phyloP scores from a whole-genome alignment of 2,888 invertebrate species.

The Lepidonotus clava region DNA sequence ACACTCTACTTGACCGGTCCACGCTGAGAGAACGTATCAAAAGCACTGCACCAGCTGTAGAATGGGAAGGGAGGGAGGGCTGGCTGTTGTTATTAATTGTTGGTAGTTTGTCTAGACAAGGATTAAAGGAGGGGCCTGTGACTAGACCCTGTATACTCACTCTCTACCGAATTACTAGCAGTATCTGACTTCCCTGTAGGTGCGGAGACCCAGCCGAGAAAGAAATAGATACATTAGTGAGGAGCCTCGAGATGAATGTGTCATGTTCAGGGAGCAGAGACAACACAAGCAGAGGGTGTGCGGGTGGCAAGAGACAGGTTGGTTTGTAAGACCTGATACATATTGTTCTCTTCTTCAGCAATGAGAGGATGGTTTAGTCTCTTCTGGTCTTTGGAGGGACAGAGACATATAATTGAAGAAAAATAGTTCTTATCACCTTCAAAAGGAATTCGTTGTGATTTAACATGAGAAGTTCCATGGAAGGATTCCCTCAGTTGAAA shows the following conservation, averaged over 20 bases:
- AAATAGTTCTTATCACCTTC: too few relatives aligned
- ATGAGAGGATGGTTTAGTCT: too few relatives aligned
- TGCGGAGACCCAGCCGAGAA: slow-evolving; percentile 25
- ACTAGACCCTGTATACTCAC: slow-evolving; percentile 24
- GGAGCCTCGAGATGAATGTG: neutral
- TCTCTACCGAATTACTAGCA: slow-evolving; percentile 50
- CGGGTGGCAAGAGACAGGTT: too few relatives aligned
- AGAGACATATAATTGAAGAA: too few relatives aligned
- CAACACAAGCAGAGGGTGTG: neutral
- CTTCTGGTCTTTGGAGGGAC: too few relatives aligned
- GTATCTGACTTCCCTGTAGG: slow-evolving; percentile 51
- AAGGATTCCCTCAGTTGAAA: too few relatives aligned
- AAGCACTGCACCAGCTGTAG: slow-evolving; percentile 13
- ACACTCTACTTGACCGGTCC: slow-evolving; percentile 1
- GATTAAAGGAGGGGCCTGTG: neutral
- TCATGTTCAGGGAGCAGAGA: neutral
- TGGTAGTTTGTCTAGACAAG: neutral
- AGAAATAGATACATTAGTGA: slow-evolving; percentile 54
- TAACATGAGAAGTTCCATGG: too few relatives aligned
- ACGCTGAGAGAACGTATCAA: slow-evolving; percentile 1
- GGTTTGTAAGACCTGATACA: too few relatives aligned
- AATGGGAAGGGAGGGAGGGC: neutral
- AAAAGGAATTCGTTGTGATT: too few relatives aligned
- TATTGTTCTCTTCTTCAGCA: too few relatives aligned
- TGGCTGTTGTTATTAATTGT: neutral